Evolutionary conservation across 1,140 invertebrate genomes (phyloP).

Genomic region (Ylistrum balloti): DNA sequence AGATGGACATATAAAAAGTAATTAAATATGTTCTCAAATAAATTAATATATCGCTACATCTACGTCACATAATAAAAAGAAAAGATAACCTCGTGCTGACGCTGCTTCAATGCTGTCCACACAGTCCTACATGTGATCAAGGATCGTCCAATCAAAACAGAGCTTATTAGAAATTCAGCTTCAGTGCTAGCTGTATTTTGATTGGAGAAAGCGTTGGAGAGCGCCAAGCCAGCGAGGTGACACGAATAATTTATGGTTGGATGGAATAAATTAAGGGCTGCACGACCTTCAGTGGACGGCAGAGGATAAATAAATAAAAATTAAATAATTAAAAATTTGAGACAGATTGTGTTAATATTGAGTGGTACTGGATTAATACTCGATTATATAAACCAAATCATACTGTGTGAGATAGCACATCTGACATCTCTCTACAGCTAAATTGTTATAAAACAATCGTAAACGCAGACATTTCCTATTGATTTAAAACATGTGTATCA

Average conservation of each 20-base stretch:
- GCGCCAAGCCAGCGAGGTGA: neutral
- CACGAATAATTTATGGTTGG: neutral
- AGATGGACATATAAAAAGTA: neutral
- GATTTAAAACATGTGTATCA: no score
- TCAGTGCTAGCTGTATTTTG: neutral
- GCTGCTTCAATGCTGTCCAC: neutral
- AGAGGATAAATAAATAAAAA: slow-evolving; percentile 30
- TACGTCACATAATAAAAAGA: neutral
- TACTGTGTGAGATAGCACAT: neutral
- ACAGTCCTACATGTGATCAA: neutral
- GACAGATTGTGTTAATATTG: slow-evolving; percentile 25
- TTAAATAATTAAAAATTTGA: neutral
- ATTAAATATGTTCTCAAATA: slow-evolving; percentile 36
- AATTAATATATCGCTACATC: neutral
- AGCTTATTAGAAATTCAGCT: neutral
- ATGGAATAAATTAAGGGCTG: slow-evolving; percentile 18
- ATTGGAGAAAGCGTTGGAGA: neutral
- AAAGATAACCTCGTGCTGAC: neutral
- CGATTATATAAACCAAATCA: neutral
- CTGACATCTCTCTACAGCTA: no score
- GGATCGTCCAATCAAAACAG: neutral
- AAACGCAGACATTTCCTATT: no score
- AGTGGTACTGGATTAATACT: neutral
- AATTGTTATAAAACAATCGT: no score
- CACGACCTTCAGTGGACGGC: neutral